These are phyloP conservation scores for Pegea sp. DNA, from an alignment of 23 tunicate genomes.

Conservation along the genomic window DNA sequence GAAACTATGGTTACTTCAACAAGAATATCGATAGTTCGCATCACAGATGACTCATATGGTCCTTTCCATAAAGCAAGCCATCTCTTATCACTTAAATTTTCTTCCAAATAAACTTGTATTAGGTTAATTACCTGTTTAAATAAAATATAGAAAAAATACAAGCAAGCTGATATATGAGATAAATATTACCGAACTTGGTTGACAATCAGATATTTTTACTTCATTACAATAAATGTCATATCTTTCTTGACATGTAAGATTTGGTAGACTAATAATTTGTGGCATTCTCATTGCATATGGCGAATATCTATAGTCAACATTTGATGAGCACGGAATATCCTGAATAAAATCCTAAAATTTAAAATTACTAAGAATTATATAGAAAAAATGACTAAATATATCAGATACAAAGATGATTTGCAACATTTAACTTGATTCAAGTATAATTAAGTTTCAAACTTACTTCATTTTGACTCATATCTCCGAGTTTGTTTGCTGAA, in stretches of 20 bases:
- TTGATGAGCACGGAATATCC: no score
- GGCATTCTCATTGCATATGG: constrained; percentile 5
- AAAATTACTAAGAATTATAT: no score
- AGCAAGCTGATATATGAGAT: background rate
- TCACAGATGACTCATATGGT: constrained; percentile 21
- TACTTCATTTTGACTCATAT: no score
- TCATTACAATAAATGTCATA: constrained; percentile 75
- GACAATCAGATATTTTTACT: constrained; percentile 62
- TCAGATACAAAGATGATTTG: no score
- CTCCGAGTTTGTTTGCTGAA: no score
- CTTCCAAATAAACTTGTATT: constrained; percentile 62
- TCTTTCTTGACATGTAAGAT: constrained; percentile 35
- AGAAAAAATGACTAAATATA: no score
- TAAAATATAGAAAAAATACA: background rate
- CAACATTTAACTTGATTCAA: no score
- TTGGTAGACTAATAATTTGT: constrained; percentile 16
- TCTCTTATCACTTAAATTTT: constrained; percentile 40
- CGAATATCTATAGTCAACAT: no score
- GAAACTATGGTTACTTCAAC: constrained; percentile 35
- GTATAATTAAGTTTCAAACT: no score
- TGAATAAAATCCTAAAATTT: no score
- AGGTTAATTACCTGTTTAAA: constrained; percentile 36
- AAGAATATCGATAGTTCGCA: constrained; percentile 48
- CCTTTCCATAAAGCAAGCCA: constrained; percentile 94
- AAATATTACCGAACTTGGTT: constrained; percentile 45